Conservation (phyloP, 2,113 vertebrate species). For the Esox niger region DNA sequence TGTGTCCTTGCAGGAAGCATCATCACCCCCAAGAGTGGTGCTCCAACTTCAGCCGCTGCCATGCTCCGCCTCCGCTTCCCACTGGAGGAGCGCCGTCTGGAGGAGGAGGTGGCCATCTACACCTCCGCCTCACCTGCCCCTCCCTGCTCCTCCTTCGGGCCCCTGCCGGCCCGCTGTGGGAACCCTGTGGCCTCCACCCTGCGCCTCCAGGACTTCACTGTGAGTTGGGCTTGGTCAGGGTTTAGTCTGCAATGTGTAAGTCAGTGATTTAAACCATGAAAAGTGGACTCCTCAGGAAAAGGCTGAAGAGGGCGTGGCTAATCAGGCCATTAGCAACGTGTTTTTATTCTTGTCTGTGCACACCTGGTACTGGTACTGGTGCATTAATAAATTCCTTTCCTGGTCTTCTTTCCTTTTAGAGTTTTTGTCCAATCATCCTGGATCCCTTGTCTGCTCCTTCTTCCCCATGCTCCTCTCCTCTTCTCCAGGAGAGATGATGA, state of each 20-base stretch:
- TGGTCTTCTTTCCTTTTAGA: constrained; percentile 50
- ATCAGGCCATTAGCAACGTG: too few relatives aligned
- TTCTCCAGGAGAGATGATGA: constrained; percentile 36
- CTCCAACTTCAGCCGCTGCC: constrained; percentile 27
- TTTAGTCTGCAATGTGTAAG: neutral
- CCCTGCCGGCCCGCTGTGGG: constrained; percentile 50
- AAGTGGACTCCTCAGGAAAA: too few relatives aligned
- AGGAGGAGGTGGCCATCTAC: constrained; percentile 72
- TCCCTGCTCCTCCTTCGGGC: constrained; percentile 6
- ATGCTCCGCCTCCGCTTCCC: constrained; percentile 54
- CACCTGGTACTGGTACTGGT: too few relatives aligned
- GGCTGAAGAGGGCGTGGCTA: too few relatives aligned
- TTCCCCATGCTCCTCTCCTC: constrained; percentile 19
- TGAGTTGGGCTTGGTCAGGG: constrained; percentile 41
- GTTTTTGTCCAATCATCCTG: constrained; percentile 54
- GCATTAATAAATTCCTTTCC: neutral
- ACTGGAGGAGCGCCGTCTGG: constrained; percentile 65
- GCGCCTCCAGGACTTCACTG: constrained; percentile 62
- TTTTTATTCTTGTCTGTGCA: too few relatives aligned
- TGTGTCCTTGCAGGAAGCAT: constrained; percentile 32
- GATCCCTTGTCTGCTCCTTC: constrained; percentile 6
- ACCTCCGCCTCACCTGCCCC: constrained; percentile 14
- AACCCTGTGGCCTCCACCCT: constrained; percentile 70
- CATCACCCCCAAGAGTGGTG: constrained; percentile 24
- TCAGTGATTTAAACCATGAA: too few relatives aligned